Evolutionary conservation across 2,888 invertebrate species (phyloP), one percentile per base, ranked within the genome.

Genomic region (Nomada fabriciana): DNA sequence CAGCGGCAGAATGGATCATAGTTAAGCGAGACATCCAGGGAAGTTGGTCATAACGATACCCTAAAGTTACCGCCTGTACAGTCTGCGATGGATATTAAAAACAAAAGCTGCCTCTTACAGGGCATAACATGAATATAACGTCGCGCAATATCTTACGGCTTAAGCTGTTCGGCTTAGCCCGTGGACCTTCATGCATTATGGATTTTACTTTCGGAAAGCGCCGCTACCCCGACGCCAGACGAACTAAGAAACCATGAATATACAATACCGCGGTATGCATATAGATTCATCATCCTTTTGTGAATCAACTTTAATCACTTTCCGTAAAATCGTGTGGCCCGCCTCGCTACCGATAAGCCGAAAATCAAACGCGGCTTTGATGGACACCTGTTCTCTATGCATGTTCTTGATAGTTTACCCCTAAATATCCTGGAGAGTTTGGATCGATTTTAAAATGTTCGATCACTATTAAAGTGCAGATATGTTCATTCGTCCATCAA

Each of bases 221-320:
- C 68, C 80, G 78, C 82, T 63, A 76, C 75, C 81, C 84, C 84
- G 86, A 88, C 91, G 89, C 86, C 90, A 88, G 87, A 86, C 86
- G 85, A 88, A 91, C 92, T 92, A 93, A 93, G 93, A 92, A 92
- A 94, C 93, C 92, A 94, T 94, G 93, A 94, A 94, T 94, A 94
- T 94, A 94, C 94, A 94, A 94, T 93, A 93, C 91, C 88, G 80
- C 76, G 79, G 88, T 90, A 91, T 92, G 90, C 91, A 92, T 91
- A 89, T 89, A 89, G 88, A 90, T 90, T 89, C 88, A 87, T 89
- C 87, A 87, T 89, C 87, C 90, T 91, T 75, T 92, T 90, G 90
- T 88, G 90, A 91, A 91, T 91, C 90, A 91, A 92, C 89, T 93
- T 93, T 92, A 91, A 92, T 92, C 92, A 91, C 91, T 88, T 77